Evolutionary conservation across 2,113 vertebrate genomes (phyloP), one percentile per base, ranked within the genome.

Genomic region (Gymnobelideus leadbeateri): DNA sequence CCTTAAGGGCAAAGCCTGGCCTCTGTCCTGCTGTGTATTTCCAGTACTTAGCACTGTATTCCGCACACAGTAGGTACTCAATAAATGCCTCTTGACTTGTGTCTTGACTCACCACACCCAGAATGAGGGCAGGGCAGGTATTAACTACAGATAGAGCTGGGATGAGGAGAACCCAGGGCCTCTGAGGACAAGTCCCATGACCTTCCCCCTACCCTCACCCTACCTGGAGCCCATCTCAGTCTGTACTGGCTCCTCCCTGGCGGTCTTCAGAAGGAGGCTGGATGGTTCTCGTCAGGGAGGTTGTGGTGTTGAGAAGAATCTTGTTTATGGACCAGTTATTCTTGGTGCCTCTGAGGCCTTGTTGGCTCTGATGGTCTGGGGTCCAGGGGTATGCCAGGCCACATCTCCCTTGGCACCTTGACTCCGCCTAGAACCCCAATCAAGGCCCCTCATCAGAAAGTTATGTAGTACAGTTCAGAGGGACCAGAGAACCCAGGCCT

Each of bases 51-150:
- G 31, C 47, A 12, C 55, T 1, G 5, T 6, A 12, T 19, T 47
- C 0, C 0, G 49, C 24, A 3, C 28, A 25, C n/a, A 2, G 11
- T 3, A 28, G 26, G 55, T 8, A 28, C 8, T 28, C 9, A 57
- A 28, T 57, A 61, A 11, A 61, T 26, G 55, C 9, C 28, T 11
- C 2, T 37, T 31, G 31, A 68, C 1, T 68, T 14, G 9, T 7
- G 54, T 2, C 9, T 31, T 57, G 57, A 68, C 57, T 68, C 31
- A 68, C 57, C 14, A 68, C 57, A 31, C 3, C 28, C 55, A 28
- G 55, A 9, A 8, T 8, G 23, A 49, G 9, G 25, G 7, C 3
- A 24, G 0, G 3, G 53, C 21, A 49, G 49, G 43, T 49, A 25
- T 7, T 0, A 49, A 89, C 28, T 31, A 28, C 0, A 11, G 9